Conservation (phyloP, 2,888 invertebrate genomes). For the Sesia apiformis region DNA sequence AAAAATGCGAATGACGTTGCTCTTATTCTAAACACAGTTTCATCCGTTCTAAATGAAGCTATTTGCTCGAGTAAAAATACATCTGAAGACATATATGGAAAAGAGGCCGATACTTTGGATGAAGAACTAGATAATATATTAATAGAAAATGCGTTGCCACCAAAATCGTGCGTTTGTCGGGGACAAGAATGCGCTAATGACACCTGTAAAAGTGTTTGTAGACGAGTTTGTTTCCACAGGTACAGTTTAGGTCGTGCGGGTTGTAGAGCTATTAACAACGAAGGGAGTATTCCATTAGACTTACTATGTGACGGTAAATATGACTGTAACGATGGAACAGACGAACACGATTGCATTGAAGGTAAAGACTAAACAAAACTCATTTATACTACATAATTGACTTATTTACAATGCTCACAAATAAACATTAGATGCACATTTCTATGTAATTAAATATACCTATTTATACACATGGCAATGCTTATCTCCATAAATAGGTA, state of each 20-base stretch:
- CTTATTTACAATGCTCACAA: background rate
- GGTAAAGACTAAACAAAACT: constrained; percentile 18
- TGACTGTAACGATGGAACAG: constrained; percentile 52
- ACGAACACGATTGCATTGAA: constrained; percentile 39
- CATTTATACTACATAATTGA: background rate
- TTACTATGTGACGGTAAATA: constrained; percentile 53
- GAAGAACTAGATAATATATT: constrained; percentile 9
- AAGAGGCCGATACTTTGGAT: constrained; percentile 4
- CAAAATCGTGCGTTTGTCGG: constrained; percentile 33
- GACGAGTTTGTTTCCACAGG: constrained; percentile 37
- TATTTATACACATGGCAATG: too few species aligned
- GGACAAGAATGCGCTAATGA: constrained; percentile 22
- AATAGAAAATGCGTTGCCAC: constrained; percentile 11
- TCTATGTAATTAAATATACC: too few species aligned
- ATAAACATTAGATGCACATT: too few species aligned
- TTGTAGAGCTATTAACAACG: constrained; percentile 33
- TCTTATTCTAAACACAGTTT: constrained; percentile 29
- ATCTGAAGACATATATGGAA: constrained; percentile 4
- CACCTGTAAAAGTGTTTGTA: constrained; percentile 32
- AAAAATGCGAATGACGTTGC: constrained; percentile 26
- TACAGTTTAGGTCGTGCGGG: constrained; percentile 31
- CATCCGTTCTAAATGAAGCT: constrained; percentile 25
- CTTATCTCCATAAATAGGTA: too few species aligned
- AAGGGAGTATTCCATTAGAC: constrained; percentile 28
- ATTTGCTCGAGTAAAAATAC: constrained; percentile 23